A percentile compares a stretch with the other conserved stretches of the same genome.
Evolutionary conservation across 1,140 invertebrate genomes (phyloP).

Genomic region (Geopemphigus sp.): DNA sequence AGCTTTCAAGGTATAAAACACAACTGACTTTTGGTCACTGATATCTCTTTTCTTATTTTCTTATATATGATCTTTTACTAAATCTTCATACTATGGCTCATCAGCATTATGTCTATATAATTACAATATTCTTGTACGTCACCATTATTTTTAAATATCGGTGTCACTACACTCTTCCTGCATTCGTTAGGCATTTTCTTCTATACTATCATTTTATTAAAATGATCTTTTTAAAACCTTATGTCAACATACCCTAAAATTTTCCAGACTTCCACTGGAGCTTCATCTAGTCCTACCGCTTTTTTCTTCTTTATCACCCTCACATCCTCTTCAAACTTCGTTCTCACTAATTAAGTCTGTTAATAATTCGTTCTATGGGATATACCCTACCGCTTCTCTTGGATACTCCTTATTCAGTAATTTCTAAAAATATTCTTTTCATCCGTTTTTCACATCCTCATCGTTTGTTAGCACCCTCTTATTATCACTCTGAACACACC

Average conservation of each 20-base stretch:
- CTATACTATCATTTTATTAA: background rate
- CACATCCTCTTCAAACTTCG: background rate
- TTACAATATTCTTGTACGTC: background rate
- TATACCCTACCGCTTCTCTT: background rate
- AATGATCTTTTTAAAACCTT: background rate
- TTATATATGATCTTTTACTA: too few species aligned
- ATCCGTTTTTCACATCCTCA: background rate
- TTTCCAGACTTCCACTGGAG: background rate
- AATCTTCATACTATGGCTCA: constrained; percentile 3
- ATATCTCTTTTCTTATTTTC: background rate
- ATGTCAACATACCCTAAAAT: background rate
- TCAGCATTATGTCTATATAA: background rate
- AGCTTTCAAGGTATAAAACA: background rate
- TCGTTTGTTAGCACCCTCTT: background rate
- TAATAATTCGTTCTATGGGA: background rate
- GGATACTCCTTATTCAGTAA: background rate
- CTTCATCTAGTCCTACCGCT: too few species aligned
- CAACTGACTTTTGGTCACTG: background rate
- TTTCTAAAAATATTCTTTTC: background rate
- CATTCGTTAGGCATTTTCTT: background rate
- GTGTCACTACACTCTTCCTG: background rate
- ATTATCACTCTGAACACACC: background rate
- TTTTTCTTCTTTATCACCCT: background rate
- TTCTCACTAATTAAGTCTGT: background rate
- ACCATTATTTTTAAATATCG: background rate